phyloP scores from a whole-genome alignment of 2,797 vertebrate genomes.

The Basileuterus tristriatus region DNA sequence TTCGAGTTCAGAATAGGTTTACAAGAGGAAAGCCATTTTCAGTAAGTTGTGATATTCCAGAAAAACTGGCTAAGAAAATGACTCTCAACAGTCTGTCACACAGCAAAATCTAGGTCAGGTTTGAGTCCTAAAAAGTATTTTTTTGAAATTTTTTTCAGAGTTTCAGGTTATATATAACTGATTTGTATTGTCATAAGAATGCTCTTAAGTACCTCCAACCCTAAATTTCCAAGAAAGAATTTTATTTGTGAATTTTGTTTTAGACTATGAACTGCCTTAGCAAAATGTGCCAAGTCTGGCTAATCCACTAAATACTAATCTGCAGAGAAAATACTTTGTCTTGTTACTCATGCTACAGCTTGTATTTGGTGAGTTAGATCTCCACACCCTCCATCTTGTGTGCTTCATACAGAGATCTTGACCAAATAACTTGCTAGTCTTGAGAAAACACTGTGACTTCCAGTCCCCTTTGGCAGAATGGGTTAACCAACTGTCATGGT shows the following conservation, averaged over 20 bases:
- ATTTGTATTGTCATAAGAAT: not conserved
- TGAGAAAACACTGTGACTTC: not conserved
- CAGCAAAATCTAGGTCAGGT: not conserved
- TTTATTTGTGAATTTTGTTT: not conserved
- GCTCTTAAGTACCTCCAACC: not conserved
- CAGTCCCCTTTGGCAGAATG: not conserved
- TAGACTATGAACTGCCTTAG: not conserved
- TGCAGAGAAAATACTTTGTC: not conserved
- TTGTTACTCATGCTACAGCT: not conserved
- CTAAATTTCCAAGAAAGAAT: not conserved
- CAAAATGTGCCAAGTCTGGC: not conserved
- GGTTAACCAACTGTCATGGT: not conserved
- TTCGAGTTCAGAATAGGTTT: not conserved
- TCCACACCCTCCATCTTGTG: not conserved
- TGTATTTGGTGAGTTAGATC: fast-evolving
- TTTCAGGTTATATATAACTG: not conserved
- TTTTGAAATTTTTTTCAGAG: not conserved
- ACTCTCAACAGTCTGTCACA: not conserved
- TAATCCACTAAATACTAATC: not conserved
- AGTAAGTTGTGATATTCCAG: not conserved
- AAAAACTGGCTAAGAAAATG: not conserved
- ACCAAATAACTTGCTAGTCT: not conserved
- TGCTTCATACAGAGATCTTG: not conserved
- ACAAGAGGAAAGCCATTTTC: not conserved
- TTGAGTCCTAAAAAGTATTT: not conserved